Evolutionary conservation across 2,113 vertebrate genomes (phyloP).

Genomic region (Gasterosteus nipponicus): DNA sequence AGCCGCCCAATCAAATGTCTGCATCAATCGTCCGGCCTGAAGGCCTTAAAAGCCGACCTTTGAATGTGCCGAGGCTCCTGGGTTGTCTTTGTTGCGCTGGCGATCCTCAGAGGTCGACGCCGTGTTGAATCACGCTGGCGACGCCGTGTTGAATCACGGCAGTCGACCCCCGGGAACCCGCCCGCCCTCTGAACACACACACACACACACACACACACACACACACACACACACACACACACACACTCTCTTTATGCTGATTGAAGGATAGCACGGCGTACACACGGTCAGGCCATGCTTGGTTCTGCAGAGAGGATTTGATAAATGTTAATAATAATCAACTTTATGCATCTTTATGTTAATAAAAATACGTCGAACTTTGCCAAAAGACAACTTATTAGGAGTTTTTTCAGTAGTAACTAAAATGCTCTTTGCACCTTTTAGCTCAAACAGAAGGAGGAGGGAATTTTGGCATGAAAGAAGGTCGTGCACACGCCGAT

Average conservation of each 20-base stretch:
- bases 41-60: background rate
- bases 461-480: no score
- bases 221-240: background rate
- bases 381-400: background rate
- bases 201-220: background rate
- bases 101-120: conserved; percentile 3
- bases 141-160: conserved; percentile 46
- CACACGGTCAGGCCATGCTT: background rate
- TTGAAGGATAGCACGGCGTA: background rate
- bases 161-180: conserved; percentile 30
- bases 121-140: conserved; percentile 51
- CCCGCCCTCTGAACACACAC: background rate
- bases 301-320: background rate
- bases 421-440: no score
- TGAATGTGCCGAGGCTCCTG: conserved; percentile 16
- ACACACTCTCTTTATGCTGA: conserved; percentile 18
- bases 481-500: no score
- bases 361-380: background rate
- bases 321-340: no score
- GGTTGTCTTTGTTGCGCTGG: no score
- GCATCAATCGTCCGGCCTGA: background rate
- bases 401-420: background rate
- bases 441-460: no score
- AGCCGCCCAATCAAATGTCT: background rate
- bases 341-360: background rate